Percentiles rank a stretch among this genome's conserved stretches.
phyloP scores from a whole-genome alignment of 2,797 vertebrate genomes.

The Macroramphosus scolopax region DNA sequence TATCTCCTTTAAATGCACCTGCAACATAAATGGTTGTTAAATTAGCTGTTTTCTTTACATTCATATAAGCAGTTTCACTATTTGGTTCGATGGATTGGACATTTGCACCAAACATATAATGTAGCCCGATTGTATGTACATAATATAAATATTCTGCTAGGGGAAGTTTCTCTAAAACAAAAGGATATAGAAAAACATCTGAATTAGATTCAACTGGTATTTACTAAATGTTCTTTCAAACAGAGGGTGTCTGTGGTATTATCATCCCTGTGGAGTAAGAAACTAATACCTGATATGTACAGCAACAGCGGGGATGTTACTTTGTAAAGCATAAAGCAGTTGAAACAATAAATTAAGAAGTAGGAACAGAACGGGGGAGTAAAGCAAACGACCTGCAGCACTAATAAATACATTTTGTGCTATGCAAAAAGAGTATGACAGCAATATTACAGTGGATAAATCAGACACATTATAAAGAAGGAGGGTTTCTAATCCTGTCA shows the following conservation, averaged over 20 bases:
- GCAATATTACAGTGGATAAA: conserved; percentile 37
- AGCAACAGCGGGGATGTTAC: conserved; percentile 40
- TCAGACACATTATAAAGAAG: conserved; percentile 3
- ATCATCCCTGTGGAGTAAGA: conserved; percentile 55
- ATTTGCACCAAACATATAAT: conserved; percentile 66
- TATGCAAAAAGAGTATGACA: conserved; percentile 72
- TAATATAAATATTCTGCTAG: conserved; percentile 48
- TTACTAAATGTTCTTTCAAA: conserved; percentile 30
- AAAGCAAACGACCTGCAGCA: conserved; percentile 21
- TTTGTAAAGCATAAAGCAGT: conserved; percentile 21
- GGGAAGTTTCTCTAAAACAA: conserved; percentile 32
- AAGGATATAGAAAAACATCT: conserved; percentile 25
- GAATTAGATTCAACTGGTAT: conserved; percentile 39
- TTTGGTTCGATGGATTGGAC: conserved; percentile 76
- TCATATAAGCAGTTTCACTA: conserved; percentile 60
- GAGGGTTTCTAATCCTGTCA: neutral
- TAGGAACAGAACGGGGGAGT: too few relatives aligned
- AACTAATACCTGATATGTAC: conserved; percentile 67
- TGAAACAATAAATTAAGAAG: conserved; percentile 17
- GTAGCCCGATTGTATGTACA: conserved; percentile 54
- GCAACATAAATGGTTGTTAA: conserved; percentile 26
- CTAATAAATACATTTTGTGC: conserved; percentile 24
- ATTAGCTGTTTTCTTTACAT: conserved; percentile 63
- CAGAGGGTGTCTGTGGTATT: conserved; percentile 34
- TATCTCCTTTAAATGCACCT: conserved; percentile 71